phyloP scores from a whole-genome alignment of 1,140 invertebrate species.

The Calliopsis andreniformis region DNA sequence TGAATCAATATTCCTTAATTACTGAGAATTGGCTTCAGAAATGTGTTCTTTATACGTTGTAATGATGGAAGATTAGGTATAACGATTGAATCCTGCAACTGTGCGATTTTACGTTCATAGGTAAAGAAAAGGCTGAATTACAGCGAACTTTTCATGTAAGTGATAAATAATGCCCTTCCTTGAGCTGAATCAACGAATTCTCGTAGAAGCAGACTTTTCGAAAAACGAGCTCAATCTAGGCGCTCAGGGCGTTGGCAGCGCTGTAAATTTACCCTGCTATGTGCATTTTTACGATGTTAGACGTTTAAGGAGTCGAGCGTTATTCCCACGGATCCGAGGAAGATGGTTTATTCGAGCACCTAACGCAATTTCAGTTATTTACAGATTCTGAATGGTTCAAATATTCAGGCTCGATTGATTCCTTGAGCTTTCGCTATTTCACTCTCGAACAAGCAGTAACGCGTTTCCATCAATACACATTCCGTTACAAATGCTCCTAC shows the following conservation, averaged over 20 bases:
- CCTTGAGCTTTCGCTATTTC: slow-evolving; percentile 19
- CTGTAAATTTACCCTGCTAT: slow-evolving; percentile 4
- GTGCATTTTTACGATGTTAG: slow-evolving; percentile 26
- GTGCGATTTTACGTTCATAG: no score
- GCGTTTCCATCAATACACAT: slow-evolving; percentile 13
- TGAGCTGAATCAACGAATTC: background rate
- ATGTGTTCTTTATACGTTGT: no score
- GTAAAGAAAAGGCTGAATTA: no score
- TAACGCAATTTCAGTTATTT: slow-evolving; percentile 27
- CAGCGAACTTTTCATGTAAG: no score
- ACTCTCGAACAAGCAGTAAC: slow-evolving; percentile 6
- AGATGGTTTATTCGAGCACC: slow-evolving; percentile 19
- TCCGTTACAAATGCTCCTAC: slow-evolving; percentile 3
- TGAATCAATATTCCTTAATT: no score
- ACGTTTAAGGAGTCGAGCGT: background rate
- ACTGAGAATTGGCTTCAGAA: no score
- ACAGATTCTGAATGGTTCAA: slow-evolving; percentile 37
- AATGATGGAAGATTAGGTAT: no score
- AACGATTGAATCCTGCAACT: no score
- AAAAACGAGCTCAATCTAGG: background rate
- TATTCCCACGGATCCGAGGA: background rate
- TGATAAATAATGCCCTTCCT: no score
- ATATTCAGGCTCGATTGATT: slow-evolving; percentile 43
- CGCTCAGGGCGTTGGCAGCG: background rate
- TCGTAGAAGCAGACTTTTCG: background rate